A percentile compares a stretch with the other conserved stretches of the same genome.
Conservation (phyloP, 1,140 invertebrate species). For the Phymastichus coffea region DNA sequence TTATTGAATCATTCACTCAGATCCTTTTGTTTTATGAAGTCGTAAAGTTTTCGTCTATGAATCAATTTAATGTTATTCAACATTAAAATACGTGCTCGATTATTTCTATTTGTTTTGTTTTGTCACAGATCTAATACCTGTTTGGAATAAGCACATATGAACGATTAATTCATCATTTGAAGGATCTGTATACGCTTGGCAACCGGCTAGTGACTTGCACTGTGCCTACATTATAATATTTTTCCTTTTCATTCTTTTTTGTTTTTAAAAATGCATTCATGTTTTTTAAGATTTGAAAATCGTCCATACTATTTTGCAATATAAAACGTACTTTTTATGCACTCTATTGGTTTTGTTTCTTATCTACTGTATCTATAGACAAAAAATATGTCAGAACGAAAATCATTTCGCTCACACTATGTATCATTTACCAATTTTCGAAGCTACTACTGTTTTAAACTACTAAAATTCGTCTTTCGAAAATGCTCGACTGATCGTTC, state of each 20-base stretch:
- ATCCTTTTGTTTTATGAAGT: conserved; percentile 18
- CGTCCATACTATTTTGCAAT: conserved; percentile 11
- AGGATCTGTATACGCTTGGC: conserved; percentile 20
- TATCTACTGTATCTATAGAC: conserved; percentile 15
- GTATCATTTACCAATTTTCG: conserved; percentile 8
- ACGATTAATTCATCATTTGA: conserved; percentile 4
- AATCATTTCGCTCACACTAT: background rate
- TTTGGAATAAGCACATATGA: conserved; percentile 23
- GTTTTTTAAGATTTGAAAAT: conserved; percentile 1
- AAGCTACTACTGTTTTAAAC: conserved; percentile 12
- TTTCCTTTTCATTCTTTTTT: background rate
- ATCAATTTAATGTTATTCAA: conserved; percentile 2
- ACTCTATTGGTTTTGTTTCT: background rate
- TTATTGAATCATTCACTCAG: background rate
- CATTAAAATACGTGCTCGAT: background rate
- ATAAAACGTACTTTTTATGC: conserved; percentile 24
- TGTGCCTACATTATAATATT: conserved; percentile 16
- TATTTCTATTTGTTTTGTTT: background rate
- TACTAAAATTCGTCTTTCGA: conserved; percentile 7
- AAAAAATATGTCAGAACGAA: conserved; percentile 9
- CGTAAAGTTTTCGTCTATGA: background rate
- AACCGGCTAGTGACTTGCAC: conserved; percentile 16
- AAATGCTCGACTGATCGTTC: conserved; percentile 20
- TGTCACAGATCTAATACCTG: conserved; percentile 9
- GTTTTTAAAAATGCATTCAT: conserved; percentile 2